A percentile compares a stretch with the other conserved stretches of the same genome.
These are phyloP conservation scores for Itoplectis maculator DNA, from an alignment of 2,888 invertebrate genomes.

Conservation along the genomic window DNA sequence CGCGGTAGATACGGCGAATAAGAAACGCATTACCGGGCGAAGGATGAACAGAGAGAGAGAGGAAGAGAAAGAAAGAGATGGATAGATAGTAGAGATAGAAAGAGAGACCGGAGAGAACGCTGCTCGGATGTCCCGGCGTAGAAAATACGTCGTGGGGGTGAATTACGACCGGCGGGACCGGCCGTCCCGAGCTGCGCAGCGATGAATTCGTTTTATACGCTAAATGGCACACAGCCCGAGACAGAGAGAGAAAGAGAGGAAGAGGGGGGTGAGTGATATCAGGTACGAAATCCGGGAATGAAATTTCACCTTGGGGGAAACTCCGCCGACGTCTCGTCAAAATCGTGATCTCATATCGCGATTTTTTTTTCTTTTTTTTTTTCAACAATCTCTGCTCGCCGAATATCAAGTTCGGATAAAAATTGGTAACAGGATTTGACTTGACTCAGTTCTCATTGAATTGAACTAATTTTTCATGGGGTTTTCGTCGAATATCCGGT, in stretches of 20 bases:
- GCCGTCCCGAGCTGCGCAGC: conserved; percentile 2
- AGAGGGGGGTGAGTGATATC: conserved; percentile 15
- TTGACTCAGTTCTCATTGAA: too few relatives aligned
- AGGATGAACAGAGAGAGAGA: too few relatives aligned
- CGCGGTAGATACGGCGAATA: conserved; percentile 18
- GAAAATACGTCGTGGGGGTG: conserved; percentile 49
- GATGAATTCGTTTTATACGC: conserved; percentile 20
- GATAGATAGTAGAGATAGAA: too few relatives aligned
- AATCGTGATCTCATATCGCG: neutral
- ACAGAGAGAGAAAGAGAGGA: too few relatives aligned
- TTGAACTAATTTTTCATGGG: too few relatives aligned
- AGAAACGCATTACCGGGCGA: neutral
- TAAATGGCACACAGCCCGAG: conserved; percentile 36
- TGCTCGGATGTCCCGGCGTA: conserved; percentile 35
- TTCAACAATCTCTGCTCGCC: neutral
- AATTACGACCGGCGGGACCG: conserved; percentile 35
- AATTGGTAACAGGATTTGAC: neutral
- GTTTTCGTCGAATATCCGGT: too few relatives aligned
- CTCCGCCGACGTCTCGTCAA: conserved; percentile 12
- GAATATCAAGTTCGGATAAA: too few relatives aligned
- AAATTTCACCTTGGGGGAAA: conserved; percentile 25
- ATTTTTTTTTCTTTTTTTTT: neutral
- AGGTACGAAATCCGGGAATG: conserved; percentile 7
- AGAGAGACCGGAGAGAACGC: conserved; percentile 21
- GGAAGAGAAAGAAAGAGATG: too few relatives aligned